Evolutionary conservation across 2,888 invertebrate genomes (phyloP).

Genomic region (Hydropsyche betteni): DNA sequence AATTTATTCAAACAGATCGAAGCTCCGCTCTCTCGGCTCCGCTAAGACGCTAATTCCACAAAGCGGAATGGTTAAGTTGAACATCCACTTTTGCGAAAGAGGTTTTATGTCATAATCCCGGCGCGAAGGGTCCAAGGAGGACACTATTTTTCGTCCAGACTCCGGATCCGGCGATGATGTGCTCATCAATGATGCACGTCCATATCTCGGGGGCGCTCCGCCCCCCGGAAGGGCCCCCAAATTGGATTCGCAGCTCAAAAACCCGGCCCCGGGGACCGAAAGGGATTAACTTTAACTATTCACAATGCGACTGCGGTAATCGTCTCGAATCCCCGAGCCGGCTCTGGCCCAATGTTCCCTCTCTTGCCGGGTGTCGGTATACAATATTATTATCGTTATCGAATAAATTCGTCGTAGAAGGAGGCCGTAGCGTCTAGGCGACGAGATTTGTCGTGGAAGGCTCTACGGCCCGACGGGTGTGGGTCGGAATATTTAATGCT

Average conservation of each 20-base stretch:
- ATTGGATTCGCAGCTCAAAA: slow-evolving; percentile 30
- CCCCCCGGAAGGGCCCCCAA: slow-evolving; percentile 10
- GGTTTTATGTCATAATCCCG: slow-evolving; percentile 33
- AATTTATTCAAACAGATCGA: slow-evolving; percentile 31
- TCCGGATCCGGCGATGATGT: slow-evolving; percentile 25
- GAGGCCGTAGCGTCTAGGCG: neutral
- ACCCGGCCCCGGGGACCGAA: slow-evolving; percentile 16
- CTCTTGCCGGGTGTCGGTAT: no score
- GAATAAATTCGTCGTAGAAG: no score
- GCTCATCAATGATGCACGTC: slow-evolving; percentile 32
- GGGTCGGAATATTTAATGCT: slow-evolving; percentile 27
- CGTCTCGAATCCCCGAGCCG: slow-evolving; percentile 4
- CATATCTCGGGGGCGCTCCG: slow-evolving; percentile 24
- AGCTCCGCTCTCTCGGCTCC: neutral
- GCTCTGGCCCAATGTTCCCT: neutral
- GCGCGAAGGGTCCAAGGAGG: neutral
- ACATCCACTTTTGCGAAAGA: slow-evolving; percentile 31
- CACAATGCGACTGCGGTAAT: slow-evolving; percentile 32
- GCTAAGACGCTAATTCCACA: slow-evolving; percentile 31
- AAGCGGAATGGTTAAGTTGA: slow-evolving; percentile 33
- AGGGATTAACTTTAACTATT: slow-evolving; percentile 31
- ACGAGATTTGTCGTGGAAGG: slow-evolving; percentile 12
- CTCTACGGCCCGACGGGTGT: no score
- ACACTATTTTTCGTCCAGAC: slow-evolving; percentile 8
- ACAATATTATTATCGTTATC: no score